phyloP scores from a whole-genome alignment of 1,140 invertebrate species.

The Pomacea maculata region DNA sequence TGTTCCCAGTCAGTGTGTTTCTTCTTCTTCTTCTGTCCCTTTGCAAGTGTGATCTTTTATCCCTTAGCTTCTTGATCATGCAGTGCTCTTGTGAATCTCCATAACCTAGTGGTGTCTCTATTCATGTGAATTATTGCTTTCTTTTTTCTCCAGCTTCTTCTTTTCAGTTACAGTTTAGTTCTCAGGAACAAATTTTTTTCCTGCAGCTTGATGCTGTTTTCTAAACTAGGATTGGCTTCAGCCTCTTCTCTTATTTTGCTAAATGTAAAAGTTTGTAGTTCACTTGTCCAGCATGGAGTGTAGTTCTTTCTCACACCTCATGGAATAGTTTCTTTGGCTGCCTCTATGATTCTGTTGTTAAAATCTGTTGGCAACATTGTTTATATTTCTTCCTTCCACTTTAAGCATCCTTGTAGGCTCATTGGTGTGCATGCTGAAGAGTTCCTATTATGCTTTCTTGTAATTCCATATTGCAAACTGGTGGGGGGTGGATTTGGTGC shows the following conservation, averaged over 20 bases:
- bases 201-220: slow-evolving; percentile 15
- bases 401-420: background rate
- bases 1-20: background rate
- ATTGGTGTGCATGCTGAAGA: background rate
- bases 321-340: slow-evolving; percentile 16
- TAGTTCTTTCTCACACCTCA: slow-evolving; percentile 12
- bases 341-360: slow-evolving; percentile 8
- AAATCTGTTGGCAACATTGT: background rate
- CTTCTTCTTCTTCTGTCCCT: background rate
- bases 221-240: background rate
- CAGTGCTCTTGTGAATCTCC: background rate
- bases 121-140: background rate
- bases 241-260: background rate
- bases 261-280: background rate
- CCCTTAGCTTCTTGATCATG: slow-evolving; percentile 1
- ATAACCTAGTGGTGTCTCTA: too few relatives aligned
- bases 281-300: slow-evolving; percentile 13
- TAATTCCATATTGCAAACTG: background rate
- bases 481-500: background rate
- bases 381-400: background rate
- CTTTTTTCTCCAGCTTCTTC: slow-evolving; percentile 8
- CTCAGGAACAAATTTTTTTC: background rate
- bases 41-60: background rate
- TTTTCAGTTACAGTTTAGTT: slow-evolving; percentile 3
- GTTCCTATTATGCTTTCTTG: slow-evolving; percentile 1